Evolutionary conservation across 2,888 invertebrate species (phyloP), one percentile per base, ranked within the genome.

Genomic region (Strigamia crassipes): DNA sequence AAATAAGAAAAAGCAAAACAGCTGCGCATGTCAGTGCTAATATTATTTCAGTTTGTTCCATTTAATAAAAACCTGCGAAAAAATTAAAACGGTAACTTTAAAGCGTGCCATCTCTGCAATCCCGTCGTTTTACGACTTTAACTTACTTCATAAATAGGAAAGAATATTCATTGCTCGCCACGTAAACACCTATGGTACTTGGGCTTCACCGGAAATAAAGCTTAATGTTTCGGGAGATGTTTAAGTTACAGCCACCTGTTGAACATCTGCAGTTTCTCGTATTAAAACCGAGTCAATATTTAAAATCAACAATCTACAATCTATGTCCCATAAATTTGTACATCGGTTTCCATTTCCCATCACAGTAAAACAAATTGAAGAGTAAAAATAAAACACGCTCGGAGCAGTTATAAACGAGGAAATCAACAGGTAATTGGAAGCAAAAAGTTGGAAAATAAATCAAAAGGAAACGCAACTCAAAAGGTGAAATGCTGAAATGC

Each of bases 231-330:
- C 2, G 13, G 15, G n/a, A 73, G 73, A 27, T 27, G 73, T 66
- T 46, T 66, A 51, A 18, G 61, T 31, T 31, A 13, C 73, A 73
- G n/a, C 73, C 73, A 73, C 73, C 73, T 73, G 73, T 73, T 73
- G 73, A 27, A 31, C 73, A 73, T n/a, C 73, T 73, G 73, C 15
- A 73, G 73, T 73, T 73, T 73, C 27, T 27, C 73, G 13, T 15
- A 73, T 10, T 27, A 38, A 38, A 38, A 12, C n/a, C 4, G 73
- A 73, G 73, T 73, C 73, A 73, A 73, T 73, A 73, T 73, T 73
- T 73, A 10, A 18, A 18, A 56, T 56, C 56, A 56, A 56, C 27
- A 27, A 27, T 27, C 56, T n/a, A 56, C 18, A n/a, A 73, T 73
- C 31, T 27, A 73, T 31, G 31, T 73, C 73, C 23, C 73, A 73